Conservation (phyloP, 1,140 invertebrate genomes). For the Helicoverpa zea region DNA sequence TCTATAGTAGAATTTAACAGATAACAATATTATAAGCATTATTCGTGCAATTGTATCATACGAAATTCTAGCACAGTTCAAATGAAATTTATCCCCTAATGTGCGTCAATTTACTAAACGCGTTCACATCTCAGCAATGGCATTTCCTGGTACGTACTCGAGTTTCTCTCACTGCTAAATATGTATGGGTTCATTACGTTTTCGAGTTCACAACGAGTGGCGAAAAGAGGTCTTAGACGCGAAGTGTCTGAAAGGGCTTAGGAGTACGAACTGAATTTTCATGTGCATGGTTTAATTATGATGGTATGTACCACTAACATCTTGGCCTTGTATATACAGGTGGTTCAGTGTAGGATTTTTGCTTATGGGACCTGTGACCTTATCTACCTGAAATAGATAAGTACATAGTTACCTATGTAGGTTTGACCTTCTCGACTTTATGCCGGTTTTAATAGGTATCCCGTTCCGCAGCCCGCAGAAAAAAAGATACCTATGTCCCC, state of each 20-base stretch:
- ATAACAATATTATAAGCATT: background rate
- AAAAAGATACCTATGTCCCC: too few relatives aligned
- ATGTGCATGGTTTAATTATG: constrained; percentile 31
- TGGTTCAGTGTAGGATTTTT: too few relatives aligned
- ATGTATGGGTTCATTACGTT: constrained; percentile 32
- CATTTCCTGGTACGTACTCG: constrained; percentile 15
- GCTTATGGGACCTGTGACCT: too few relatives aligned
- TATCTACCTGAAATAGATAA: too few relatives aligned
- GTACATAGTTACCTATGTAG: too few relatives aligned
- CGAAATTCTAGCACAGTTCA: background rate
- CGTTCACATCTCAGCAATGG: constrained; percentile 41
- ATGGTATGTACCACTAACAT: background rate
- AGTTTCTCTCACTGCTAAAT: constrained; percentile 28
- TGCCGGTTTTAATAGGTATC: too few relatives aligned
- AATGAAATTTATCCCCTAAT: constrained; percentile 42
- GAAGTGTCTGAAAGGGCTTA: background rate
- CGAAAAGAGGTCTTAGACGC: constrained; percentile 8
- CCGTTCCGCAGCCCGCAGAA: too few relatives aligned
- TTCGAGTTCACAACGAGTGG: constrained; percentile 9
- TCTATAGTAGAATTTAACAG: too few relatives aligned
- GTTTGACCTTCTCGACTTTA: too few relatives aligned
- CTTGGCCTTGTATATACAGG: too few relatives aligned
- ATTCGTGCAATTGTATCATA: background rate
- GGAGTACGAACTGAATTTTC: constrained; percentile 6
- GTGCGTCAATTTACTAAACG: constrained; percentile 48